Evolutionary conservation across 2,888 invertebrate genomes (phyloP), one percentile per base, ranked within the genome.

Genomic region (Megalurothrips usitatus): DNA sequence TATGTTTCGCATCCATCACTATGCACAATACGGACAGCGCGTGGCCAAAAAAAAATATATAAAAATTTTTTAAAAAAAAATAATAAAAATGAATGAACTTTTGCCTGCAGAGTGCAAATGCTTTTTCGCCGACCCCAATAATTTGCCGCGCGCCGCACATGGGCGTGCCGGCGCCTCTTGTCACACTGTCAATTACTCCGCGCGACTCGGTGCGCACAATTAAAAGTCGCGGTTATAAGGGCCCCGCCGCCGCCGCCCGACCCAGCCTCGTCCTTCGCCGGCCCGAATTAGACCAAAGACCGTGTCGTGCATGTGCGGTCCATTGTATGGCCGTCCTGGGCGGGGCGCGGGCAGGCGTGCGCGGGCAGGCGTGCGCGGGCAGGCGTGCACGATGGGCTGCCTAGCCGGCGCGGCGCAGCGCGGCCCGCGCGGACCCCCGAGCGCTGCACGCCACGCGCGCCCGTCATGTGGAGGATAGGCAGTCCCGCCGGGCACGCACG

Each of bases 181-280:
- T 43, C 34, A 43, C 6, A 43, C 3, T 43, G 34, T 43, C 34
- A 43, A 43, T 43, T 43, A 43, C 34, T 43, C 34, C 34, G 34
- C 34, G 58, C 58, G 52, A 17, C 58, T 52, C 19, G 52, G 52
- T n/a, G n/a, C n/a, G n/a, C 12, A 52, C 14, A 19, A 12, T 58
- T 58, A 23, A 68, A 68, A 23, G n/a, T 14, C 9, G n/a, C 68
- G 68, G 68, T 10, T 52, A 3, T 52, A 12, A 43, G 52, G 14
- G 52, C 52, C 52, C 52, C 52, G 3, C 52, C 10, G 19, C 52
- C 43, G 34, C n/a, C n/a, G n/a, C n/a, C n/a, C n/a, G n/a, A n/a
- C n/a, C n/a, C n/a, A n/a, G 23, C 14, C 48, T 81, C 68, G 80
- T 80, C 79, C 79, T 82, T 58, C n/a, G 10, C 26, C 26, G 68